Evolutionary conservation across 2,888 invertebrate genomes (phyloP), one percentile per base, ranked within the genome.

Genomic region (Mamestra brassicae): DNA sequence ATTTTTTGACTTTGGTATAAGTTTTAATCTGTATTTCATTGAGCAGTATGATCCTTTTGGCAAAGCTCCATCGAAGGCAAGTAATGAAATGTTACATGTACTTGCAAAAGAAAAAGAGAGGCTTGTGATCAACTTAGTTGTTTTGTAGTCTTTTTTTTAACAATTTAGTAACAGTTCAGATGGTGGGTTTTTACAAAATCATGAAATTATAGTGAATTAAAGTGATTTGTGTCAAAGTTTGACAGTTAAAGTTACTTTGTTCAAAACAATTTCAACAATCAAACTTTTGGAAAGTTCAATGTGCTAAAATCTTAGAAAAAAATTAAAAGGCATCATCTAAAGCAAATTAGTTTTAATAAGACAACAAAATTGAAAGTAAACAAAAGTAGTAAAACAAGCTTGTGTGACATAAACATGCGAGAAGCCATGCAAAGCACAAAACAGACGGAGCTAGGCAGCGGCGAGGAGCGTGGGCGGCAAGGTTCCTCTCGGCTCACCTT

Each of bases 401-500:
- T 45, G 55, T 65, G 64, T 66, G 52, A 78, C 77, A 73, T 77
- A 83, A 81, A 83, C 63, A 77, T 85, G 83, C 82, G 81, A 67
- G 81, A 90, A 92, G 89, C 80, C 92, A 92, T 93, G 93, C 92
- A 91, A 89, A 85, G 87, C 87, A 15, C 88, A 88, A 85, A 84
- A 80, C 84, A 87, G 75, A 70, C 69, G 67, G 74, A 83, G 66
- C 36, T 84, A 87, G 26, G 68, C 65, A 76, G 71, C 61, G 76
- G 83, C 79, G 52, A 71, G 67, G 76, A 87, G 91, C 91, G 94
- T 94, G 92, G 94, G 94, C 89, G 88, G 90, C 93, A 93, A 94
- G 94, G 93, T 90, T 91, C 92, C 87, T 89, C 91, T 94, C 93
- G 92, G 93, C 96, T 96, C 94, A 96, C 96, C 96, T 96, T 92